Evolutionary conservation across 2,888 invertebrate species (phyloP).

Genomic region (Augiades crinisus): DNA sequence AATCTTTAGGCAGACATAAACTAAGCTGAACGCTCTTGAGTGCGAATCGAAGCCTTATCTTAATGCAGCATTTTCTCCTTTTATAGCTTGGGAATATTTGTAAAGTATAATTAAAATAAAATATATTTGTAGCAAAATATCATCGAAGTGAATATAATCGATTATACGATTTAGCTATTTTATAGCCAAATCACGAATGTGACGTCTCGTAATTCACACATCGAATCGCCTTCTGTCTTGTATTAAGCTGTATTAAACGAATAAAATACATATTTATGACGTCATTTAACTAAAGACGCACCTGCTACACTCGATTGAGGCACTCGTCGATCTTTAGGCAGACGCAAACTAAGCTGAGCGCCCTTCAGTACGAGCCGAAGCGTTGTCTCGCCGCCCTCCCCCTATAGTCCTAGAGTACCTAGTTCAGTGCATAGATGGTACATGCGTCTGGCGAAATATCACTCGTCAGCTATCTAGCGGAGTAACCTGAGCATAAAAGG

Average conservation of each 20-base stretch:
- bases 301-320: neutral
- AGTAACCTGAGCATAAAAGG: neutral
- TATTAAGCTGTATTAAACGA: neutral
- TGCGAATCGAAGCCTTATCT: constrained; percentile 18
- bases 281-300: constrained; percentile 6
- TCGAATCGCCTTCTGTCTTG: too few relatives aligned
- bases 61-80: constrained; percentile 5
- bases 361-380: constrained; percentile 14
- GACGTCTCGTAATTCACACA: too few relatives aligned
- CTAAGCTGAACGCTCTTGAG: constrained; percentile 14
- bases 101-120: too few relatives aligned
- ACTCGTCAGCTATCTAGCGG: neutral
- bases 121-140: too few relatives aligned
- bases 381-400: constrained; percentile 18
- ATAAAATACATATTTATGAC: neutral
- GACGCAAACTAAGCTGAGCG: constrained; percentile 12
- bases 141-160: too few relatives aligned
- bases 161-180: too few relatives aligned
- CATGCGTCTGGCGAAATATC: neutral
- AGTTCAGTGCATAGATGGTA: neutral
- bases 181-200: too few relatives aligned
- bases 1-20: constrained; percentile 11
- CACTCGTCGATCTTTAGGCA: constrained; percentile 10
- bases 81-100: neutral
- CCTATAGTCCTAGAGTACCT: neutral